Evolutionary conservation across 1,140 invertebrate genomes (phyloP), one percentile per base, ranked within the genome.

Genomic region (Neodiprion lecontei): DNA sequence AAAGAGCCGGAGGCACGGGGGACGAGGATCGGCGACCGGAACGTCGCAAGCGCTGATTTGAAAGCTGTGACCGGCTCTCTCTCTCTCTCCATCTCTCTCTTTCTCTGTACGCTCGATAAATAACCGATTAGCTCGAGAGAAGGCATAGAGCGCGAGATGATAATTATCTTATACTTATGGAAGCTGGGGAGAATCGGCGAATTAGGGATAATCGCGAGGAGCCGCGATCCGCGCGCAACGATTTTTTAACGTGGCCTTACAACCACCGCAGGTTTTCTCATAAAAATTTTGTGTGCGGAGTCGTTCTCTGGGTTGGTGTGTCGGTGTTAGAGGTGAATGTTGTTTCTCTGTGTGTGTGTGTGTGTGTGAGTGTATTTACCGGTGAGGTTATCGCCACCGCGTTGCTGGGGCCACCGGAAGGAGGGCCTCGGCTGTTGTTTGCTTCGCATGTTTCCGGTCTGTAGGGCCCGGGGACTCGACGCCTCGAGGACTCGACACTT

Each of bases 351-450:
- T 21, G 17, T 21, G 17, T 21, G 17, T 17, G 53, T 69, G 67
- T 9, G 7, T 11, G 11, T 21, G 14, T 47, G 67, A 14, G 14
- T 78, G 76, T 87, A 88, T 87, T 88, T 89, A 89, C 87, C 87
- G 85, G 87, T 88, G 83, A 87, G 82, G 81, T 88, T 89, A 86
- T 88, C 87, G 82, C 86, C 87, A 83, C 88, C 87, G 83, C 88
- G 86, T 78, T 89, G 88, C 80, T 88, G 87, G 82, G 87, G 86
- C 88, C 88, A 89, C 82, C 88, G 87, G 84, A 88, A 89, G 79
- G 88, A 89, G 84, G 88, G 87, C 88, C 88, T 89, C 73, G 87
- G 88, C 80, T 89, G 88, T 80, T 89, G 88, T 85, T 88, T 89
- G 86, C 88, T 89, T 79, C 88, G 88, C 88, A 88, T 88, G 86